phyloP scores from a whole-genome alignment of 2,797 vertebrate species.

The Coendou prehensilis region DNA sequence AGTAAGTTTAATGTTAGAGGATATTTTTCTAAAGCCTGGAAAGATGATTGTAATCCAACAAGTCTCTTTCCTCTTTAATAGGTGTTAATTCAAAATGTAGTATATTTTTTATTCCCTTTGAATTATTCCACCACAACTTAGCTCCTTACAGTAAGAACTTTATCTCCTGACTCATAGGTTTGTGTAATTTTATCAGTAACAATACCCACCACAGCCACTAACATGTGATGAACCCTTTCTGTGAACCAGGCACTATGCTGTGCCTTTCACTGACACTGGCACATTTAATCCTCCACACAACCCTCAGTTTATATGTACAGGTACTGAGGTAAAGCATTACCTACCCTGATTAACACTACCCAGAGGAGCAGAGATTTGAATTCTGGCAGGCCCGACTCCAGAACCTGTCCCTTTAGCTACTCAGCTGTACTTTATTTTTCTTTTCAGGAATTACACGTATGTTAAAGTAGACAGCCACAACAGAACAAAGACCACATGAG shows the following conservation, averaged over 20 bases:
- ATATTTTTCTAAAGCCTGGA: conserved; percentile 33
- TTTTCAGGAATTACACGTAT: not conserved
- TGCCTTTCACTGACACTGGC: not conserved
- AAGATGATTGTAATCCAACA: not conserved
- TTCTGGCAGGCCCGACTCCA: not conserved
- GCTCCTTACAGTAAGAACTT: conserved; percentile 37
- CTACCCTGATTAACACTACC: not conserved
- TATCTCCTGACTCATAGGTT: conserved; percentile 11
- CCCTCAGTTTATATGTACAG: not conserved
- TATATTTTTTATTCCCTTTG: not conserved
- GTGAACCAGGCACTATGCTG: not conserved
- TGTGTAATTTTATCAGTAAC: not conserved
- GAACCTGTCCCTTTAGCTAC: conserved; percentile 12
- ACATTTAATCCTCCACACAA: conserved; percentile 35
- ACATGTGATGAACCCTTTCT: not conserved
- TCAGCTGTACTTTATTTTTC: not conserved
- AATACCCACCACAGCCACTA: not conserved
- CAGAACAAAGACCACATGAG: conserved; percentile 45
- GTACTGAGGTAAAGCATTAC: not conserved
- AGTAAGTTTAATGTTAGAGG: not conserved
- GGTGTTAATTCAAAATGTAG: not conserved
- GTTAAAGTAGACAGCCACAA: conserved; percentile 46
- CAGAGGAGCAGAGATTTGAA: conserved; percentile 37
- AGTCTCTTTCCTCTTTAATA: conserved; percentile 19
- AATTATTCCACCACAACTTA: not conserved